Conservation (phyloP, 2,888 invertebrate genomes). For the Amphimallon solstitiale region DNA sequence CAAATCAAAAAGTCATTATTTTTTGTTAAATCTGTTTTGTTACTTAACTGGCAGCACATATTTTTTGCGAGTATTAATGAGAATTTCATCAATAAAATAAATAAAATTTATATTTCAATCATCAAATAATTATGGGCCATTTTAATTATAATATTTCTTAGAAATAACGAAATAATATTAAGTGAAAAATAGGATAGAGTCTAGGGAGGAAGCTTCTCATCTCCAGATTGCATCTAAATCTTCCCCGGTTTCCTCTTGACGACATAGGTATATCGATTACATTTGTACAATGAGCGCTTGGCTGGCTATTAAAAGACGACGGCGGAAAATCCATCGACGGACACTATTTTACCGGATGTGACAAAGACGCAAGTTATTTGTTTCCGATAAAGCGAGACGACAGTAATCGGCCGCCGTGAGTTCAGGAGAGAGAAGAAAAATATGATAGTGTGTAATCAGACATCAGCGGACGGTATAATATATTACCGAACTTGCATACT, state of each 20-base stretch:
- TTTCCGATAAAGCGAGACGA: slow-evolving; percentile 61
- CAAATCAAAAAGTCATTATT: too few species aligned
- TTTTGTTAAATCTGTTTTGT: too few species aligned
- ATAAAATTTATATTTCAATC: too few species aligned
- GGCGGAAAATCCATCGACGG: slow-evolving; percentile 49
- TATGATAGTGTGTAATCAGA: slow-evolving; percentile 64
- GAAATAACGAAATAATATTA: neutral
- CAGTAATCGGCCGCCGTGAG: slow-evolving; percentile 44
- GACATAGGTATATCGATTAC: slow-evolving; percentile 43
- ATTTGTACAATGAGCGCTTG: slow-evolving; percentile 49
- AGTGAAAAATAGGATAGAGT: neutral
- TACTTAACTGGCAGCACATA: too few species aligned
- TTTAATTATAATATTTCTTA: too few species aligned
- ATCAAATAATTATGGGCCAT: too few species aligned
- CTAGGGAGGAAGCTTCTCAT: neutral
- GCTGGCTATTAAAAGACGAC: slow-evolving; percentile 55
- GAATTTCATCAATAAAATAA: too few species aligned
- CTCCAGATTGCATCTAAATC: slow-evolving; percentile 18
- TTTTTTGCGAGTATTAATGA: too few species aligned
- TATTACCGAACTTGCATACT: slow-evolving; percentile 58
- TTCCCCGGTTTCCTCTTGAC: slow-evolving; percentile 43
- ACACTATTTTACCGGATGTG: slow-evolving; percentile 62
- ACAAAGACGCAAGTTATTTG: slow-evolving; percentile 62
- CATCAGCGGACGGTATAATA: slow-evolving; percentile 60
- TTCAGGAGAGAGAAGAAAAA: slow-evolving; percentile 59